Conservation (phyloP, 30 jellyfish, hydroid and myxozoan species). For the Aurelia aurita region DNA sequence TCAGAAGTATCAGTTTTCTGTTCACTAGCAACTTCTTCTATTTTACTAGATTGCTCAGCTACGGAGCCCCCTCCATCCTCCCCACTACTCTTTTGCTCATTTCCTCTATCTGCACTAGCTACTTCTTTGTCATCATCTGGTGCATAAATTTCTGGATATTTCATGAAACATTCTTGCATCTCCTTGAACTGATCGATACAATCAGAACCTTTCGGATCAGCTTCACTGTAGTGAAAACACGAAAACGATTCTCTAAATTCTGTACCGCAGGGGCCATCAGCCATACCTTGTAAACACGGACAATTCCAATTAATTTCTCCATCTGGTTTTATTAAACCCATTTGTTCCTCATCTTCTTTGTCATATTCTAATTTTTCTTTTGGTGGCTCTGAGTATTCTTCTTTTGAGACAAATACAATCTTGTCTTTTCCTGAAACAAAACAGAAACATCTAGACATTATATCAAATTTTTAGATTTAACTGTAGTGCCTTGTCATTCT, state of each 20-base stretch:
- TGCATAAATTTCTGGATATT: conserved; percentile 87
- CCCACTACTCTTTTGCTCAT: background rate
- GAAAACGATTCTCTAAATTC: conserved; percentile 93
- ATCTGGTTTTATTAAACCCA: conserved; percentile 90
- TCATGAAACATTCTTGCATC: conserved; percentile 96
- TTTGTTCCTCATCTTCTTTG: conserved; percentile 82
- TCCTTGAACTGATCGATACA: conserved; percentile 82
- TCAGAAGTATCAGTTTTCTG: background rate
- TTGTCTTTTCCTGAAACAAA: conserved; percentile 80
- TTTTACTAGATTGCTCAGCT: too few relatives aligned
- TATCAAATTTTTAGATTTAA: too few relatives aligned
- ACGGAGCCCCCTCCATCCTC: background rate
- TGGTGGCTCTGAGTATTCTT: conserved; percentile 69
- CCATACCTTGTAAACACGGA: conserved; percentile 99
- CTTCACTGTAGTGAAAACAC: conserved; percentile 95
- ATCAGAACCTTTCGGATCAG: conserved; percentile 97
- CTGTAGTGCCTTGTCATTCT: too few relatives aligned
- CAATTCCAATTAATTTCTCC: conserved; percentile 99
- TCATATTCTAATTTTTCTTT: conserved; percentile 51
- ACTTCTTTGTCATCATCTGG: conserved; percentile 70
- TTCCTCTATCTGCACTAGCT: background rate
- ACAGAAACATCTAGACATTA: background rate
- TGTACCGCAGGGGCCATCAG: conserved; percentile 99
- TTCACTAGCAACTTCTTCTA: too few relatives aligned
- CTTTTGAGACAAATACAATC: conserved; percentile 83